phyloP scores from a whole-genome alignment of 2,113 vertebrate genomes.

The Seriola aureovittata region DNA sequence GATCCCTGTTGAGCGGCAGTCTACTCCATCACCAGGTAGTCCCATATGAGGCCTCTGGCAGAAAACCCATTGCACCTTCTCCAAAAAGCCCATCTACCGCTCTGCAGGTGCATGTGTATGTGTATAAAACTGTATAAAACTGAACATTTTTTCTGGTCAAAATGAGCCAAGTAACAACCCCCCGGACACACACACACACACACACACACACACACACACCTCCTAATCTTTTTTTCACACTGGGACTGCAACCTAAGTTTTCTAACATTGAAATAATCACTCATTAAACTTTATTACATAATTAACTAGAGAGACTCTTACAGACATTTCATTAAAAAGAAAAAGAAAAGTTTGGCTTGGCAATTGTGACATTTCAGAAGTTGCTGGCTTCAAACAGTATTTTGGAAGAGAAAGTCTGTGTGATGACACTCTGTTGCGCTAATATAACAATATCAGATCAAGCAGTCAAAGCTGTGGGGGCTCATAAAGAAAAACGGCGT shows the following conservation, averaged over 20 bases:
- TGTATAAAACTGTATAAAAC: conserved; percentile 14
- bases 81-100: conserved; percentile 73
- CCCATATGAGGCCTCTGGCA: conserved; percentile 59
- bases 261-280: conserved; percentile 5
- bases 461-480: conserved; percentile 1
- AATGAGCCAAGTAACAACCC: conserved; percentile 61
- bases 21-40: conserved; percentile 67
- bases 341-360: neutral
- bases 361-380: conserved; percentile 18
- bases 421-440: neutral
- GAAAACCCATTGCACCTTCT: conserved; percentile 58
- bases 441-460: neutral
- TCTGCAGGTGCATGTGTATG: conserved; percentile 62
- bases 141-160: conserved; percentile 53
- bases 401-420: neutral
- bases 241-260: neutral
- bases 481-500: conserved; percentile 1
- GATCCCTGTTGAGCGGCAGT: conserved; percentile 69
- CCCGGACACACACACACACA: neutral
- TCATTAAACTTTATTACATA: neutral
- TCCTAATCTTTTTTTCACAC: neutral
- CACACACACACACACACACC: too few species aligned
- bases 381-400: conserved; percentile 1
- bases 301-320: conserved; percentile 27
- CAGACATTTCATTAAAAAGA: neutral